Conservation (phyloP, 2,113 vertebrate genomes). For the Pelusios castaneus region DNA sequence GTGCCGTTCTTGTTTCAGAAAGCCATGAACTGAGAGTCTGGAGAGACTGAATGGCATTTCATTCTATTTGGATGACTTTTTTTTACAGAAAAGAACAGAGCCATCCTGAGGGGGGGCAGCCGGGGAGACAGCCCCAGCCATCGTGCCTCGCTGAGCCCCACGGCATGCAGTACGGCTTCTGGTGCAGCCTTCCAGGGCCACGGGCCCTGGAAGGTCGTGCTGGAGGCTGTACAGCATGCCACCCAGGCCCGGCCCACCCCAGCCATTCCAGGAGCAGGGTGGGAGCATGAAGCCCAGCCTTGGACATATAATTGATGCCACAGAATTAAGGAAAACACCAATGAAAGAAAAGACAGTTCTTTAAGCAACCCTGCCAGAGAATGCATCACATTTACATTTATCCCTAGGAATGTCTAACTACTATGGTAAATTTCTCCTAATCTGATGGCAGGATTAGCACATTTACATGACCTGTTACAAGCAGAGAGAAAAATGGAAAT, state of each 20-base stretch:
- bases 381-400: not conserved
- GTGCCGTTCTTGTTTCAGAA: not conserved
- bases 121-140: too few relatives aligned
- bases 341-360: not conserved
- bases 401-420: not conserved
- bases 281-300: not conserved
- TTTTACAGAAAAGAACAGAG: not conserved
- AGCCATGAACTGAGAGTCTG: not conserved
- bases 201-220: too few relatives aligned
- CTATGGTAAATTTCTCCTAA: not conserved
- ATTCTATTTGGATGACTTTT: not conserved
- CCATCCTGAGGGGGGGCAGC: too few relatives aligned
- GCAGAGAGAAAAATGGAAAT: not conserved
- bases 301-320: not conserved
- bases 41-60: not conserved
- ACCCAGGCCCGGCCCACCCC: too few relatives aligned
- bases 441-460: not conserved
- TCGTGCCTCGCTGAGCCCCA: too few relatives aligned
- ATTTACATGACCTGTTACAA: not conserved
- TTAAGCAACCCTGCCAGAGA: not conserved
- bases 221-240: too few relatives aligned
- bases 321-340: not conserved
- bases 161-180: too few relatives aligned
- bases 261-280: too few relatives aligned
- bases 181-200: too few relatives aligned